phyloP scores from a whole-genome alignment of 2,797 vertebrate genomes.

The Cuniculus paca region DNA sequence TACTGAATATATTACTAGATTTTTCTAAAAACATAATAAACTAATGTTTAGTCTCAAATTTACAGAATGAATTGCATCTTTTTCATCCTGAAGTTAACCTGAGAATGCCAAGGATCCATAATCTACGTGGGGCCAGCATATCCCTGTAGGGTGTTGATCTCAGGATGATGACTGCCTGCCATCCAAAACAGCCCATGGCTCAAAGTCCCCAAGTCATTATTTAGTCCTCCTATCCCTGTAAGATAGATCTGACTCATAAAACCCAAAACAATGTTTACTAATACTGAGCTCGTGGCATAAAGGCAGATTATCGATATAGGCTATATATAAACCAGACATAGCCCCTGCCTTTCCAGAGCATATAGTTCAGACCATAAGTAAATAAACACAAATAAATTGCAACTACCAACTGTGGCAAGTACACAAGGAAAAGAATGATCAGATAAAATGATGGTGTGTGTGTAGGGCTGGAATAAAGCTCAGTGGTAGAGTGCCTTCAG shows the following conservation, averaged over 20 bases:
- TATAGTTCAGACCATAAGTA: neutral
- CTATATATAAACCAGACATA: neutral
- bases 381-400: neutral
- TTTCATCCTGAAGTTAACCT: neutral
- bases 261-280: neutral
- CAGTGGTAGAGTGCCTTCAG: neutral
- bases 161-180: neutral
- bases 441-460: neutral
- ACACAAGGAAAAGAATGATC: neutral
- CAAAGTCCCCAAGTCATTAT: neutral
- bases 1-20: neutral
- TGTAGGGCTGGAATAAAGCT: neutral
- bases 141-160: neutral
- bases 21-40: neutral
- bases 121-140: neutral
- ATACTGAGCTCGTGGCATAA: neutral
- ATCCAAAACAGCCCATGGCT: neutral
- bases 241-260: neutral
- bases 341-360: neutral
- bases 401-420: neutral
- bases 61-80: neutral
- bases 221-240: neutral
- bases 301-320: neutral
- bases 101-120: neutral
- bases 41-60: neutral